A percentile compares a stretch with the other conserved stretches of the same genome.
These are phyloP conservation scores for Burhinus bistriatus DNA, from an alignment of 2,113 vertebrate genomes.

Conservation along the genomic window DNA sequence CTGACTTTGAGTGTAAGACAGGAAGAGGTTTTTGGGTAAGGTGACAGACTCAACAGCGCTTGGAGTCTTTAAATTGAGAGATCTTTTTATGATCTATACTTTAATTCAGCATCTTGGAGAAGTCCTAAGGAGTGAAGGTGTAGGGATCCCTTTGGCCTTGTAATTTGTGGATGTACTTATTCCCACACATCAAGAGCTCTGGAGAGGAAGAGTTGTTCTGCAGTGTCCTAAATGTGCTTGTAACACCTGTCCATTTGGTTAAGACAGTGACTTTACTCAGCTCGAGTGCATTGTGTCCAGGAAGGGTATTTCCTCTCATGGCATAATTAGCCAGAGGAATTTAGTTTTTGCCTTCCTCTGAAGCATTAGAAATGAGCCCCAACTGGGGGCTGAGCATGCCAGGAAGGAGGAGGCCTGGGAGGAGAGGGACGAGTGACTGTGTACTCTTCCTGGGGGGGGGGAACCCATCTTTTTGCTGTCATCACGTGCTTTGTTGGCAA, in stretches of 20 bases:
- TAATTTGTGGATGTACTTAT: background rate
- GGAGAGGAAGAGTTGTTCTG: background rate
- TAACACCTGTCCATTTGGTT: background rate
- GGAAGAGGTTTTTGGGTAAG: background rate
- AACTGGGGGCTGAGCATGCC: background rate
- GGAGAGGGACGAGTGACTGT: background rate
- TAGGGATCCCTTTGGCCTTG: background rate
- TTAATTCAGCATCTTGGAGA: background rate
- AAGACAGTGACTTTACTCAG: background rate
- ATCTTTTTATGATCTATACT: background rate
- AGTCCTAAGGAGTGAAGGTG: background rate
- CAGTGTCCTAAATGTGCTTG: background rate
- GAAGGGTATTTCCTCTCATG: background rate
- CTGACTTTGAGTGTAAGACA: background rate
- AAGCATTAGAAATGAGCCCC: background rate
- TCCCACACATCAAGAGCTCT: background rate
- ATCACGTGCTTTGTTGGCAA: background rate
- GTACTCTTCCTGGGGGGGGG: background rate
- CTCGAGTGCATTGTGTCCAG: background rate
- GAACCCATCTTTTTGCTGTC: background rate
- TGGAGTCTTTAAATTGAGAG: background rate
- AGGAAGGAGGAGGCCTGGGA: background rate
- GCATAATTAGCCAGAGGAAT: background rate
- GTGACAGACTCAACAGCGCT: rapidly evolving
- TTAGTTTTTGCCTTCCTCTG: background rate